A percentile compares a stretch with the other conserved stretches of the same genome.
Evolutionary conservation across 2,888 invertebrate genomes (phyloP).

Genomic region (Cephus pygmeus): DNA sequence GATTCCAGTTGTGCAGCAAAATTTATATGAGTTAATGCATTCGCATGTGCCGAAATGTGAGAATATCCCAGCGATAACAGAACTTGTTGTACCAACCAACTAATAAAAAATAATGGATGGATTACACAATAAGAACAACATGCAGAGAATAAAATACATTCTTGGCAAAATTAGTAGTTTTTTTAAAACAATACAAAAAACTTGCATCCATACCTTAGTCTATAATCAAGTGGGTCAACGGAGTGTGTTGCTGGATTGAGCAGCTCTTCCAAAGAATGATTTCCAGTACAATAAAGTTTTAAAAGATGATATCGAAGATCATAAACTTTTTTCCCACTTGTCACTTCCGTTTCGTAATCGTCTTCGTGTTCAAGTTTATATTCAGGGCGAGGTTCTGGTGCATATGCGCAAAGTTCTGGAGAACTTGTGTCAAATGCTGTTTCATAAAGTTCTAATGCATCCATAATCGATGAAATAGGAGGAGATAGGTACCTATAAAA

Average conservation of each 20-base stretch:
- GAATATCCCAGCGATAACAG: constrained; percentile 76
- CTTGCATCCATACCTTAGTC: constrained; percentile 72
- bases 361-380: constrained; percentile 55
- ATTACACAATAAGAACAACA: constrained; percentile 4
- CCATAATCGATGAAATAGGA: constrained; percentile 78
- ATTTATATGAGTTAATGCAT: constrained; percentile 74
- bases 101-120: constrained; percentile 47
- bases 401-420: constrained; percentile 58
- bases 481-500: constrained; percentile 75
- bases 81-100: constrained; percentile 81
- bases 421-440: constrained; percentile 70
- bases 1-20: constrained; percentile 87
- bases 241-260: constrained; percentile 83
- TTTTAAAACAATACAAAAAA: background rate
- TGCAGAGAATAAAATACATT: background rate
- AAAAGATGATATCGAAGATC: constrained; percentile 88
- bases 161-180: background rate
- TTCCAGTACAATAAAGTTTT: constrained; percentile 77
- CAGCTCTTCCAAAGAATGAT: constrained; percentile 74
- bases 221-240: constrained; percentile 83
- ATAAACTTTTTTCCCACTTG: constrained; percentile 52
- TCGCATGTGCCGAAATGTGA: constrained; percentile 71
- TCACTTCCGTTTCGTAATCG: constrained; percentile 49
- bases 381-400: constrained; percentile 61
- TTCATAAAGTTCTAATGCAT: constrained; percentile 79